Percentiles rank a stretch among this genome's conserved stretches.
Evolutionary conservation across 2,888 invertebrate species (phyloP).

Genomic region (Drosophila antonietae): DNA sequence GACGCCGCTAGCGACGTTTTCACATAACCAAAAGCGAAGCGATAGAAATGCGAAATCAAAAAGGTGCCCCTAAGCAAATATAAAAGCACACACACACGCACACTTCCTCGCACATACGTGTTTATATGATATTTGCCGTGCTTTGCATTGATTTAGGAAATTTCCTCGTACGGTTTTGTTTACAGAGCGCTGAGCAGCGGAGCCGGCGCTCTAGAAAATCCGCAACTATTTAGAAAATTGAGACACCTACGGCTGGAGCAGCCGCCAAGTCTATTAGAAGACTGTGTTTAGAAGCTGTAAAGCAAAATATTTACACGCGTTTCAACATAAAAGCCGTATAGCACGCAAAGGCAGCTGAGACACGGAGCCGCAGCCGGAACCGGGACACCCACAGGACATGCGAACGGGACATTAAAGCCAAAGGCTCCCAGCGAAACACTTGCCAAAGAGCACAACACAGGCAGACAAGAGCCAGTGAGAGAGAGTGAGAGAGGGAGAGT

Average conservation of each 20-base stretch:
- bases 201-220: constrained; percentile 12
- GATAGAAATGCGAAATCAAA: constrained; percentile 53
- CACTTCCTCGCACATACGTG: constrained; percentile 9
- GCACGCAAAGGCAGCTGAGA: constrained; percentile 69
- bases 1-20: constrained; percentile 32
- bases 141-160: constrained; percentile 62
- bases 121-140: constrained; percentile 28
- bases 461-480: neutral
- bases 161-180: constrained; percentile 53
- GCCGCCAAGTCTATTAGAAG: constrained; percentile 58
- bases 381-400: constrained; percentile 61
- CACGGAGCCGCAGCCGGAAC: constrained; percentile 16
- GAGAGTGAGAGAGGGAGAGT: neutral
- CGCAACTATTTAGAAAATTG: constrained; percentile 73
- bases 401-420: constrained; percentile 77
- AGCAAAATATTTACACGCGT: constrained; percentile 80
- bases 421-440: constrained; percentile 61
- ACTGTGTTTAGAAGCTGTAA: constrained; percentile 75
- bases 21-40: constrained; percentile 12
- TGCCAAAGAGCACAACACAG: constrained; percentile 31
- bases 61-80: constrained; percentile 44
- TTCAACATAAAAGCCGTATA: constrained; percentile 67
- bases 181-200: constrained; percentile 26
- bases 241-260: constrained; percentile 66
- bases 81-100: constrained; percentile 2